These are phyloP conservation scores for Cistogaster globosa DNA, from an alignment of 2,888 invertebrate species.

Conservation along the genomic window DNA sequence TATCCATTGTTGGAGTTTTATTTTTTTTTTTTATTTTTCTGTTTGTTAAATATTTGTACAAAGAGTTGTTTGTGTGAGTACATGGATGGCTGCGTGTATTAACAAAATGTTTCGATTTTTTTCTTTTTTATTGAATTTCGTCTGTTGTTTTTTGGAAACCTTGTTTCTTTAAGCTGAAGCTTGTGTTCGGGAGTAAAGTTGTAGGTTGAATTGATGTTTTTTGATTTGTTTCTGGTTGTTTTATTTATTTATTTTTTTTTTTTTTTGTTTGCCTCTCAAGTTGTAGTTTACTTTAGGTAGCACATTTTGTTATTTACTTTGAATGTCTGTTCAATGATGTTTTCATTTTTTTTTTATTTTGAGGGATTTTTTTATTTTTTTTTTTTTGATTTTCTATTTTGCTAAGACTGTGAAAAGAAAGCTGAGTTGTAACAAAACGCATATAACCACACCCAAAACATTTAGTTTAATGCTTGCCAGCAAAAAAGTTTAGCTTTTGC, in stretches of 20 bases:
- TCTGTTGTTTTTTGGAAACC: conserved; percentile 1
- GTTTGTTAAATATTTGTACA: not conserved
- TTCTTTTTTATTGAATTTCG: conserved; percentile 9
- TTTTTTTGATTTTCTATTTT: not conserved
- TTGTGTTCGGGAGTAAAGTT: conserved; percentile 37
- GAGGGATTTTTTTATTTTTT: not conserved
- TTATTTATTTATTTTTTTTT: too few species aligned
- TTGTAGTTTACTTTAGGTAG: conserved; percentile 43
- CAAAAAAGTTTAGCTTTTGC: conserved; percentile 37
- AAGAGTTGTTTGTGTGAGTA: conserved; percentile 22
- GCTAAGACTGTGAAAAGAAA: conserved; percentile 43
- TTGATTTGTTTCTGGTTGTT: conserved; percentile 35
- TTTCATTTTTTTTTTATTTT: conserved; percentile 34
- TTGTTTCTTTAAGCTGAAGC: conserved; percentile 21
- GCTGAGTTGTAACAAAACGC: conserved; percentile 62
- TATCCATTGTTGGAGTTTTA: conserved; percentile 9
- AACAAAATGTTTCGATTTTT: conserved; percentile 30
- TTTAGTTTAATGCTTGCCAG: conserved; percentile 32
- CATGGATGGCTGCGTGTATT: not conserved
- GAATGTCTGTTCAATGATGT: not conserved
- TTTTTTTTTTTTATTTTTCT: not conserved
- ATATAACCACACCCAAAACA: conserved; percentile 66
- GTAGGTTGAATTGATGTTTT: conserved; percentile 54
- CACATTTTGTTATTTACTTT: conserved; percentile 26
- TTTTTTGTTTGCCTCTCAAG: not conserved